Evolutionary conservation across 2,113 vertebrate species (phyloP).

Genomic region (Platanista minor): DNA sequence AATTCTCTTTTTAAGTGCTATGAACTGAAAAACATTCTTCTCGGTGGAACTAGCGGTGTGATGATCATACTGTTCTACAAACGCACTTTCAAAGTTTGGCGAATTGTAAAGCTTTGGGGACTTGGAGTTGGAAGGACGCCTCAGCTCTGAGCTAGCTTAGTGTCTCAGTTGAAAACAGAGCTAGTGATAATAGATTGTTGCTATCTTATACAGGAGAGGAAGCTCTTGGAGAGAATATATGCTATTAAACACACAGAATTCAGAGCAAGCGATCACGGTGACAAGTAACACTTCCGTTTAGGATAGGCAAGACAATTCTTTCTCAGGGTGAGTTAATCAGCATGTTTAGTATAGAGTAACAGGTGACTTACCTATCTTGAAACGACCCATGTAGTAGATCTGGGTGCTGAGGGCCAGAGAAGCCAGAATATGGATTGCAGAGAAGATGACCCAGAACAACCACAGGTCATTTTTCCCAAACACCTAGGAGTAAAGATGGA

Average conservation of each 20-base stretch:
- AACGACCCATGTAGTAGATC: constrained; percentile 88
- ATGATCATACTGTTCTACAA: neutral
- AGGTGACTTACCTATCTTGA: constrained; percentile 83
- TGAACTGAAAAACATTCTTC: neutral
- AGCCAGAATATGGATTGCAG: constrained; percentile 81
- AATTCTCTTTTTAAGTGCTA: neutral
- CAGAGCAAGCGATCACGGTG: neutral
- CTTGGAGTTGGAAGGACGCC: neutral
- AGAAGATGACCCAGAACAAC: constrained; percentile 89
- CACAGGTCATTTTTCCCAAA: constrained; percentile 85
- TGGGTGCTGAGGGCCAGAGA: constrained; percentile 86
- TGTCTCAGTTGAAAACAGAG: neutral
- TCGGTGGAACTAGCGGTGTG: neutral
- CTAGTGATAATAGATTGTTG: neutral
- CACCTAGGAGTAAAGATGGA: constrained; percentile 75
- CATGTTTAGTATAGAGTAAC: neutral
- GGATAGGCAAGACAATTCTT: neutral
- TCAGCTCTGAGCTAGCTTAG: neutral
- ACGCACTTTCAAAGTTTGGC: neutral
- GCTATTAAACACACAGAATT: neutral
- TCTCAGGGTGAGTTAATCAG: neutral
- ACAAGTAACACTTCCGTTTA: neutral
- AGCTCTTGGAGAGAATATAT: neutral
- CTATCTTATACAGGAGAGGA: neutral
- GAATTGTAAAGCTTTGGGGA: neutral